phyloP scores from a whole-genome alignment of 2,797 vertebrate genomes.

The Ctenochaetus hawaiiensis region DNA sequence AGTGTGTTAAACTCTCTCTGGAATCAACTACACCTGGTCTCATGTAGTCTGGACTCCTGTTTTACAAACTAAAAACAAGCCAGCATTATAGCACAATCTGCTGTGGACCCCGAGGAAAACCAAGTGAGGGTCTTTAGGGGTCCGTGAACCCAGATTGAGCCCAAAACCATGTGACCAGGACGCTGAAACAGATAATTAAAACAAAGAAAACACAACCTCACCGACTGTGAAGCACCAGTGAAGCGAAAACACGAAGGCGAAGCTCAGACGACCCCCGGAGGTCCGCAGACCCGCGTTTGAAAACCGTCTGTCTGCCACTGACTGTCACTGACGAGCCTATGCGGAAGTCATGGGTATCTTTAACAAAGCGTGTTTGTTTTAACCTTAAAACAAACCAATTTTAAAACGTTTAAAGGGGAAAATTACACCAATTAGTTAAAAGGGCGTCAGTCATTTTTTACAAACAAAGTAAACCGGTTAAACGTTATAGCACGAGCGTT shows the following conservation, averaged over 20 bases:
- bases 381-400: background rate
- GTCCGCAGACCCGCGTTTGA: slow-evolving; percentile 17
- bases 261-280: background rate
- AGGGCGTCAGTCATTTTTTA: background rate
- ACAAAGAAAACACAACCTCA: too few species aligned
- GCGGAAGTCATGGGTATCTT: slow-evolving; percentile 44
- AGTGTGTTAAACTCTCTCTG: too few species aligned
- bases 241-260: background rate
- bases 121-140: background rate
- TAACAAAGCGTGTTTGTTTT: background rate
- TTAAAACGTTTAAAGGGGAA: fast-evolving
- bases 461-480: background rate
- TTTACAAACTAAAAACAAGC: background rate
- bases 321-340: slow-evolving; percentile 10
- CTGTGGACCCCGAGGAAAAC: background rate
- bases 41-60: background rate
- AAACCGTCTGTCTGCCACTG: slow-evolving; percentile 14
- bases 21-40: background rate
- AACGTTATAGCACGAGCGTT: background rate
- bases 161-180: too few species aligned
- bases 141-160: background rate
- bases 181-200: too few species aligned
- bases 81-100: too few species aligned
- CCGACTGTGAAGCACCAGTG: background rate
- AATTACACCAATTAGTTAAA: background rate